These are phyloP conservation scores for Rotaria macrura DNA, from an alignment of 2,888 invertebrate species.

Conservation along the genomic window DNA sequence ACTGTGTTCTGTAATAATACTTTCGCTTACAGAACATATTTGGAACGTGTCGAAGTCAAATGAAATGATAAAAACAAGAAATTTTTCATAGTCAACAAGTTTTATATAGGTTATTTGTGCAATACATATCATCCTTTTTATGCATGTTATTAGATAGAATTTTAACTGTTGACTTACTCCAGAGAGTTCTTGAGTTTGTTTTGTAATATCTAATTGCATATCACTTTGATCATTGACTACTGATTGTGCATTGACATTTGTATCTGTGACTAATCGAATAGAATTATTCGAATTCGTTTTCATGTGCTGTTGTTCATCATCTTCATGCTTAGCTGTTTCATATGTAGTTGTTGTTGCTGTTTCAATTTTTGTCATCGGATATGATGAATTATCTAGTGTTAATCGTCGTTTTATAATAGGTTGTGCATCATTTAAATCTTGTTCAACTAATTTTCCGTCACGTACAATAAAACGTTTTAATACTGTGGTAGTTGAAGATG, in stretches of 20 bases:
- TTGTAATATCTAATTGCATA: background rate
- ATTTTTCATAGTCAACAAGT: no score
- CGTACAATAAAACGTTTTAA: background rate
- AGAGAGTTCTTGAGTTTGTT: background rate
- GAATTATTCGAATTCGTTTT: background rate
- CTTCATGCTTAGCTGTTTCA: background rate
- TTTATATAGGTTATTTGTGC: no score
- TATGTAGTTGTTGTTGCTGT: background rate
- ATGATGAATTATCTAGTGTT: background rate
- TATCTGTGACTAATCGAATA: background rate
- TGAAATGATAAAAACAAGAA: no score
- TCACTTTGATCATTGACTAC: background rate
- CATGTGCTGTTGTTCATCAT: background rate
- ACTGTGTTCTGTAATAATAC: no score
- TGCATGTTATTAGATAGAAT: no score
- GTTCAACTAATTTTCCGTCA: background rate
- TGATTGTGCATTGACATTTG: background rate
- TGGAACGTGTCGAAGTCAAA: no score
- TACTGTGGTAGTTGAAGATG: background rate
- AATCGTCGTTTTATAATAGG: background rate
- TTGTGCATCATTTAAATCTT: background rate
- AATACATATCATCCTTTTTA: no score
- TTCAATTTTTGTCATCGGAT: background rate
- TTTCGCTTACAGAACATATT: no score
- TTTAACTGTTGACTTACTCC: background rate